Conservation (phyloP, 1,140 invertebrate species). For the Diabrotica virgifera region DNA sequence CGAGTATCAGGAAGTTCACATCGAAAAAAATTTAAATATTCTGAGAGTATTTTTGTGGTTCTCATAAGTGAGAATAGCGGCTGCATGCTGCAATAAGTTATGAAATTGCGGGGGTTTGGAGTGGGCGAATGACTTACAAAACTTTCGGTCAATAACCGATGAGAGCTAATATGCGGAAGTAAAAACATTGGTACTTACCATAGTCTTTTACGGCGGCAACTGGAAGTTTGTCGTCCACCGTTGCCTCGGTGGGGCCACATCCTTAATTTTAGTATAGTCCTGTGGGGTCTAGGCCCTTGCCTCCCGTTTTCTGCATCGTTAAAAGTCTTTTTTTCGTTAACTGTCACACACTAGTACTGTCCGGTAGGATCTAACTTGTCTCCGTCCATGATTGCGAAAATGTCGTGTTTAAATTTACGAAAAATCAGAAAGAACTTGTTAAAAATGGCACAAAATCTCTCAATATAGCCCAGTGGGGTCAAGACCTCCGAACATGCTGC, state of each 20-base stretch:
- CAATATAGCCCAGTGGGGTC: conserved; percentile 43
- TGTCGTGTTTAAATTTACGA: conserved; percentile 12
- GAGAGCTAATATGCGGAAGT: conserved; percentile 24
- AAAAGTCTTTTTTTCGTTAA: conserved; percentile 8
- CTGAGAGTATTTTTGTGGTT: not conserved
- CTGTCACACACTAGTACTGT: conserved; percentile 38
- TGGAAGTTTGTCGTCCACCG: conserved; percentile 47
- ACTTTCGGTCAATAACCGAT: conserved; percentile 28
- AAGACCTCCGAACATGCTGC: conserved; percentile 40
- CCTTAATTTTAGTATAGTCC: conserved; percentile 45
- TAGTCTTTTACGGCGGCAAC: conserved; percentile 45
- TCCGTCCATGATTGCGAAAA: conserved; percentile 40
- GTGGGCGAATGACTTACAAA: conserved; percentile 19
- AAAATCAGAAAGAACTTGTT: not conserved
- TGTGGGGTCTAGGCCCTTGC: conserved; percentile 46
- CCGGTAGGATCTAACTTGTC: conserved; percentile 47
- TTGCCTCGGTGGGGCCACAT: conserved; percentile 42
- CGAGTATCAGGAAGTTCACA: conserved; percentile 1
- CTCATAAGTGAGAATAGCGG: not conserved
- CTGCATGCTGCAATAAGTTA: conserved; percentile 4
- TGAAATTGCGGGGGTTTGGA: conserved; percentile 13
- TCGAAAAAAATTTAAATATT: not conserved
- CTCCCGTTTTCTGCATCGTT: conserved; percentile 36
- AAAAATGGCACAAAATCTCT: conserved; percentile 1
- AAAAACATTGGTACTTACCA: conserved; percentile 39